A percentile compares a stretch with the other conserved stretches of the same genome.
phyloP scores from a whole-genome alignment of 2,797 vertebrate genomes.

The Hemitrygon akajei region DNA sequence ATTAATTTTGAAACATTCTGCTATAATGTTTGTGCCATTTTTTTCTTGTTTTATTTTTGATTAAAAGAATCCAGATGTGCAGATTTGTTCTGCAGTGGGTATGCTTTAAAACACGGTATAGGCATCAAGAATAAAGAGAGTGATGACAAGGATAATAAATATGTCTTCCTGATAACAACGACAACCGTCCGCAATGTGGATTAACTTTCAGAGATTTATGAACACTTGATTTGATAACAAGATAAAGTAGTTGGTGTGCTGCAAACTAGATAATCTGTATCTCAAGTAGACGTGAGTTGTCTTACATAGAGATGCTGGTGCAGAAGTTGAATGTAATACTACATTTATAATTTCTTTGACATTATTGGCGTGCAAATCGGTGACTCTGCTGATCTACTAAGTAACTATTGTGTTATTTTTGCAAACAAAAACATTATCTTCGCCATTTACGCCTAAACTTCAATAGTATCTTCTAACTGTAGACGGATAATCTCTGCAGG shows the following conservation, averaged over 20 bases:
- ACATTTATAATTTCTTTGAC: slow-evolving; percentile 53
- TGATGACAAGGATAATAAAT: not conserved
- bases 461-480: slow-evolving; percentile 40
- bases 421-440: slow-evolving; percentile 52
- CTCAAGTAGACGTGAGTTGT: not conserved
- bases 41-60: not conserved
- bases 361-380: slow-evolving; percentile 52
- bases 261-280: not conserved
- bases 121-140: not conserved
- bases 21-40: not conserved
- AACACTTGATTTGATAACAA: not conserved
- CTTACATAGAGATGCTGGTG: not conserved
- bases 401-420: slow-evolving; percentile 47
- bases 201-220: not conserved
- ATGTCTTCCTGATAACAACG: not conserved
- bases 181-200: not conserved
- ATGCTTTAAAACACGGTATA: not conserved
- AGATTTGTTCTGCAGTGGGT: not conserved
- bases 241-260: not conserved
- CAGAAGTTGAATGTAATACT: slow-evolving; percentile 57
- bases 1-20: not conserved
- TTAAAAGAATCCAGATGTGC: not conserved
- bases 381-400: slow-evolving; percentile 64
- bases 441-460: slow-evolving; percentile 45
- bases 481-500: not conserved